Evolutionary conservation across 2,888 invertebrate genomes (phyloP).

Genomic region (Cenopis cana): DNA sequence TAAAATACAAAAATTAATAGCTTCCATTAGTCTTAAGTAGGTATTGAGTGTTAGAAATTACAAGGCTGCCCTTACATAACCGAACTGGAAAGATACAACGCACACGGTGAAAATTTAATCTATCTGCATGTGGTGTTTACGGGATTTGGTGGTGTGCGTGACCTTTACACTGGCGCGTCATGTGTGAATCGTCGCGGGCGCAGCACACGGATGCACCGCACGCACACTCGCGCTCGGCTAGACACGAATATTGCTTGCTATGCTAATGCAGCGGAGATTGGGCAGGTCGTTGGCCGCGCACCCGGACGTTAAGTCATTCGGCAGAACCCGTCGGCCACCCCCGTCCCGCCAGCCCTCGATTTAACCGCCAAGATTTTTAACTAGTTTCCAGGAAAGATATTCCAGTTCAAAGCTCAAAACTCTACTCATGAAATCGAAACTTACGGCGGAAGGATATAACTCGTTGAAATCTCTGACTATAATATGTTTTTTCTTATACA

Average conservation of each 20-base stretch:
- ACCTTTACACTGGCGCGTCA: conserved; percentile 46
- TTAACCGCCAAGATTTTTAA: conserved; percentile 45
- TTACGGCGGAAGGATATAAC: background rate
- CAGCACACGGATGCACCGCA: conserved; percentile 54
- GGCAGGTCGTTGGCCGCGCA: conserved; percentile 84
- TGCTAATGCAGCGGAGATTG: conserved; percentile 85
- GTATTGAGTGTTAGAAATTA: conserved; percentile 34
- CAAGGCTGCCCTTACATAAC: conserved; percentile 47
- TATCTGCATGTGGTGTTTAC: conserved; percentile 57
- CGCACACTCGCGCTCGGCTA: conserved; percentile 63
- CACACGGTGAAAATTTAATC: conserved; percentile 55
- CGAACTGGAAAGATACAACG: conserved; percentile 46
- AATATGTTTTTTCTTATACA: too few relatives aligned
- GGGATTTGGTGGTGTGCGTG: conserved; percentile 44
- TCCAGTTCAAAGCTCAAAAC: conserved; percentile 41
- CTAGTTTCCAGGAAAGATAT: conserved; percentile 43
- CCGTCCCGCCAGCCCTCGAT: conserved; percentile 66
- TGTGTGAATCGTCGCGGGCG: conserved; percentile 55
- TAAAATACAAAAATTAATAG: conserved; percentile 33
- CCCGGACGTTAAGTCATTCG: conserved; percentile 83
- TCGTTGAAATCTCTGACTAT: background rate
- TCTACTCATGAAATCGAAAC: background rate
- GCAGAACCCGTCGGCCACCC: conserved; percentile 79
- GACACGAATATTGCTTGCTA: conserved; percentile 83
- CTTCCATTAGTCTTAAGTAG: conserved; percentile 16